phyloP scores from a whole-genome alignment of 2,113 vertebrate genomes.

The Centropus unirufus region DNA sequence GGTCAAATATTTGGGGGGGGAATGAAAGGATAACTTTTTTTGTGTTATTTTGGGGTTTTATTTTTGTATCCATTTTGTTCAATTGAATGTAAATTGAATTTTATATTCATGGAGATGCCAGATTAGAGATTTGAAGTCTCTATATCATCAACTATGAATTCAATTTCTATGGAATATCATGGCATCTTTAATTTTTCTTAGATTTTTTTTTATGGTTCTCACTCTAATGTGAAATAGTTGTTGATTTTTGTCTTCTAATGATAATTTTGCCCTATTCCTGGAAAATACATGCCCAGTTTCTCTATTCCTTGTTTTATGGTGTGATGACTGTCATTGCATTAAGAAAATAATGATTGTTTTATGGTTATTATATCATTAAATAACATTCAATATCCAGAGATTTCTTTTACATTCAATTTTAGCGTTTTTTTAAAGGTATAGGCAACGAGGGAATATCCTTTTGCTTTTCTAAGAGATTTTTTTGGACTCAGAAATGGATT shows the following conservation, averaged over 20 bases:
- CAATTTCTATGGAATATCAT: not conserved
- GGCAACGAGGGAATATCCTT: not conserved
- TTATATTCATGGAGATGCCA: not conserved
- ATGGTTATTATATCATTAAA: not conserved
- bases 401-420: not conserved
- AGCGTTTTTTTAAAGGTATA: not conserved
- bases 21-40: not conserved
- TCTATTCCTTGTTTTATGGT: not conserved
- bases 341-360: not conserved
- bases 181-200: not conserved
- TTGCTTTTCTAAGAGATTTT: not conserved
- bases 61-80: not conserved
- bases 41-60: not conserved
- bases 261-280: not conserved
- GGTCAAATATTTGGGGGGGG: not conserved
- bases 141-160: not conserved
- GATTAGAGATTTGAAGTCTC: not conserved
- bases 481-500: slow-evolving; percentile 29
- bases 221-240: not conserved
- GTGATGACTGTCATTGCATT: slow-evolving; percentile 11
- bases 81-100: not conserved
- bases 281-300: not conserved
- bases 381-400: not conserved
- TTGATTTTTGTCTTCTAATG: not conserved
- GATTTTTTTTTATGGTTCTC: not conserved